Conservation (phyloP, 2,113 vertebrate genomes). For the Nicator chloris region DNA sequence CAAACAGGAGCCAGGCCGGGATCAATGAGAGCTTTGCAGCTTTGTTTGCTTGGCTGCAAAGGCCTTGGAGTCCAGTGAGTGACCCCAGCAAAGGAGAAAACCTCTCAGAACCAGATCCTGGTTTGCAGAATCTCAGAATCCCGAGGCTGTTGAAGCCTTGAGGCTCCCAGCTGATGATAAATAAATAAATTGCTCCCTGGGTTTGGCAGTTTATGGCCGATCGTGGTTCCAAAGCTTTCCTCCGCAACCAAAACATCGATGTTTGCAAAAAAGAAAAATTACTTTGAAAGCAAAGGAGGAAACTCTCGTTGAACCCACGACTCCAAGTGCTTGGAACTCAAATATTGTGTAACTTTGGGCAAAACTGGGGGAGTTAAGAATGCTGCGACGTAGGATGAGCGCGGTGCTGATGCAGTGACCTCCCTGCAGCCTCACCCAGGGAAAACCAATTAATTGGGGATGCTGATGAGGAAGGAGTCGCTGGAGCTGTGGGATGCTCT, state of each 20-base stretch:
- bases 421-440: background rate
- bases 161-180: background rate
- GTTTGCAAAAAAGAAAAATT: background rate
- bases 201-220: background rate
- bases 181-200: background rate
- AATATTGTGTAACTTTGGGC: rapidly evolving
- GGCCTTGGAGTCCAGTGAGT: background rate
- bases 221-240: background rate
- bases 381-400: rapidly evolving
- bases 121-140: background rate
- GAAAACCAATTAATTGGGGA: rapidly evolving
- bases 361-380: background rate
- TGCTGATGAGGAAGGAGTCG: rapidly evolving
- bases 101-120: background rate
- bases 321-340: background rate
- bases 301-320: background rate
- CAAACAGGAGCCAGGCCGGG: background rate
- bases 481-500: background rate
- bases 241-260: background rate
- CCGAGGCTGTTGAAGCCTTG: background rate
- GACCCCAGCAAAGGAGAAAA: background rate
- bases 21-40: background rate
- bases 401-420: rapidly evolving
- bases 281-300: no score
- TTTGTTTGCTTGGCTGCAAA: constrained; percentile 15